Evolutionary conservation across 2,113 vertebrate genomes (phyloP).

Genomic region (Epinephelus cyanopodus): DNA sequence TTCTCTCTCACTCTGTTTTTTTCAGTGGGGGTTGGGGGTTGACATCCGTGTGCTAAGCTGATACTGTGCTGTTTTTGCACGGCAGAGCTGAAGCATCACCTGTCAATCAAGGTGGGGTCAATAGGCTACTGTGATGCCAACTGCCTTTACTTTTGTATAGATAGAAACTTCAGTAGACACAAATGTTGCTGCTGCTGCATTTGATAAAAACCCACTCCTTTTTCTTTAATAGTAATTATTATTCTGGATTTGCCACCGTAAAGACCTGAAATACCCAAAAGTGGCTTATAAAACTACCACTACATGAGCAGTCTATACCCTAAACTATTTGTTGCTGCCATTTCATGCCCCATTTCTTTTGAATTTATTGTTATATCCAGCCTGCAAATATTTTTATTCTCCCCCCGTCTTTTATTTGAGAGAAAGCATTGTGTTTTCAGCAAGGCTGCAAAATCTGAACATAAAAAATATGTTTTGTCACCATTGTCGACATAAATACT

Average conservation of each 20-base stretch:
- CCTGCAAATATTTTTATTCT: background rate
- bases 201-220: conserved; percentile 1
- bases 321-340: background rate
- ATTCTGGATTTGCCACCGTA: background rate
- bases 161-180: background rate
- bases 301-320: no score
- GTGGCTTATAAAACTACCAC: background rate
- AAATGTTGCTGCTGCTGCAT: background rate
- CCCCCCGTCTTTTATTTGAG: background rate
- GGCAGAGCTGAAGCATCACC: conserved; percentile 11
- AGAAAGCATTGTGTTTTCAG: background rate
- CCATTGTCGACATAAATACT: background rate
- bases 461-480: no score
- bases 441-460: background rate
- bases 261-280: background rate
- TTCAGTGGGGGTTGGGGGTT: background rate
- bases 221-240: no score
- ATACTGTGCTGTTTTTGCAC: conserved; percentile 23
- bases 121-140: background rate
- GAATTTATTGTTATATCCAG: background rate
- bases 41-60: conserved; percentile 16
- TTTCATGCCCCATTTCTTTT: background rate
- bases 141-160: background rate
- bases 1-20: background rate
- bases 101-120: conserved; percentile 33